Evolutionary conservation across 2,797 vertebrate genomes (phyloP).

Genomic region (Myotis myotis): DNA sequence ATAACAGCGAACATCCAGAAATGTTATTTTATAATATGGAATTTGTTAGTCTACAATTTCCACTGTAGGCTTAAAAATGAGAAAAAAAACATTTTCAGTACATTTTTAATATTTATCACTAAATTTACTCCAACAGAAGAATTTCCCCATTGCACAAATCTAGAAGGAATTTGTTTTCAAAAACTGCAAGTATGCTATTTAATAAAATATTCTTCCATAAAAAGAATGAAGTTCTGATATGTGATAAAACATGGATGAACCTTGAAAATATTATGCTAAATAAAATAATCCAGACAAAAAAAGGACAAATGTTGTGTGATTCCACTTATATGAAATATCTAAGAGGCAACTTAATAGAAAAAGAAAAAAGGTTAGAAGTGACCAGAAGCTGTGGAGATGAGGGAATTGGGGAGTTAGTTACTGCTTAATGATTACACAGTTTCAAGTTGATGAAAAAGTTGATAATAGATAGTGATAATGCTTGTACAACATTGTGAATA

Average conservation of each 20-base stretch:
- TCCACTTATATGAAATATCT: background rate
- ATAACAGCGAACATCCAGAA: slow-evolving; percentile 3
- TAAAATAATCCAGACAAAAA: background rate
- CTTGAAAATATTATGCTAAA: background rate
- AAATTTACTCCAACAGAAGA: background rate
- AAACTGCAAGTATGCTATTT: background rate
- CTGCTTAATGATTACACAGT: background rate
- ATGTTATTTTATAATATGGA: background rate
- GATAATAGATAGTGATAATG: background rate
- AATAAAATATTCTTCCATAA: background rate
- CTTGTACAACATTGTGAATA: background rate
- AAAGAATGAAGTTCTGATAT: background rate
- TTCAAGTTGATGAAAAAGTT: background rate
- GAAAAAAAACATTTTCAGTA: background rate
- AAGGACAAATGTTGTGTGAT: background rate
- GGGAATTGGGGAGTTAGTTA: background rate
- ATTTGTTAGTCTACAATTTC: background rate
- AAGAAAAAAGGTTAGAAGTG: background rate
- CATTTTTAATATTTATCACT: background rate
- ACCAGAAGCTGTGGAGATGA: background rate
- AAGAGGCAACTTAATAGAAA: background rate
- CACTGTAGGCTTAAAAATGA: background rate
- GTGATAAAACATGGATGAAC: background rate
- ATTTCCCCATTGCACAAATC: background rate
- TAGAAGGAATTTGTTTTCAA: background rate